These are phyloP conservation scores for Notolabrus celidotus DNA, from an alignment of 2,797 vertebrate species.

Conservation along the genomic window DNA sequence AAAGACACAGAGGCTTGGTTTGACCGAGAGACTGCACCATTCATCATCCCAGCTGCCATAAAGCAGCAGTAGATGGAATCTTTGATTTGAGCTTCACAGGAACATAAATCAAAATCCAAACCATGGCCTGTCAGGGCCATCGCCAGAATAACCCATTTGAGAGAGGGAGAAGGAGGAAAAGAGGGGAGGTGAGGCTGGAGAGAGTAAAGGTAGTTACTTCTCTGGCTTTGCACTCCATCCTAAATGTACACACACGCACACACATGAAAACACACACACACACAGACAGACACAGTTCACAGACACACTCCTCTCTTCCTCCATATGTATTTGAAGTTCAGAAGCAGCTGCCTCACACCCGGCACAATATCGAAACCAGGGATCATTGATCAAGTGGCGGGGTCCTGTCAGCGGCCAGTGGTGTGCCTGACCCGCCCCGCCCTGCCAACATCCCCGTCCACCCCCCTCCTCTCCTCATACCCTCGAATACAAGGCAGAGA, in stretches of 20 bases:
- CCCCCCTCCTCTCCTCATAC: slow-evolving; percentile 71
- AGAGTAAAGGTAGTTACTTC: slow-evolving; percentile 84
- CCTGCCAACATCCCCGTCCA: slow-evolving; percentile 70
- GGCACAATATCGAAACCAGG: slow-evolving; percentile 75
- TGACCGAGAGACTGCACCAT: slow-evolving; percentile 99
- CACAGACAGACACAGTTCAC: slow-evolving; percentile 39
- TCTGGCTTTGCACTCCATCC: slow-evolving; percentile 69
- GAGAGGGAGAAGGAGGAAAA: slow-evolving; percentile 84
- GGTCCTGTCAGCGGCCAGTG: slow-evolving; percentile 84
- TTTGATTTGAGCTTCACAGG: slow-evolving; percentile 99
- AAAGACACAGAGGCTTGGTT: slow-evolving; percentile 98
- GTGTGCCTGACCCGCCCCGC: slow-evolving; percentile 81
- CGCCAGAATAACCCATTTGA: slow-evolving; percentile 98
- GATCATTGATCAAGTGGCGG: slow-evolving; percentile 86
- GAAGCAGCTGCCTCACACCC: slow-evolving; percentile 75
- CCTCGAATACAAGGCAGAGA: slow-evolving; percentile 81
- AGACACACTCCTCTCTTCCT: slow-evolving; percentile 58
- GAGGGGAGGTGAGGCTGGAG: slow-evolving; percentile 75
- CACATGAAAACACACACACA: slow-evolving; percentile 30
- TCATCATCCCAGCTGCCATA: slow-evolving; percentile 99
- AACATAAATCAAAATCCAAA: slow-evolving; percentile 99
- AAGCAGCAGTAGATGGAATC: slow-evolving; percentile 99
- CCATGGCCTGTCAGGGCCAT: slow-evolving; percentile 97
- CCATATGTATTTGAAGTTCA: slow-evolving; percentile 76
- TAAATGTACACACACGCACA: slow-evolving; percentile 21